phyloP scores from a whole-genome alignment of 2,888 invertebrate species.

The Lordiphosa fenestrarum region DNA sequence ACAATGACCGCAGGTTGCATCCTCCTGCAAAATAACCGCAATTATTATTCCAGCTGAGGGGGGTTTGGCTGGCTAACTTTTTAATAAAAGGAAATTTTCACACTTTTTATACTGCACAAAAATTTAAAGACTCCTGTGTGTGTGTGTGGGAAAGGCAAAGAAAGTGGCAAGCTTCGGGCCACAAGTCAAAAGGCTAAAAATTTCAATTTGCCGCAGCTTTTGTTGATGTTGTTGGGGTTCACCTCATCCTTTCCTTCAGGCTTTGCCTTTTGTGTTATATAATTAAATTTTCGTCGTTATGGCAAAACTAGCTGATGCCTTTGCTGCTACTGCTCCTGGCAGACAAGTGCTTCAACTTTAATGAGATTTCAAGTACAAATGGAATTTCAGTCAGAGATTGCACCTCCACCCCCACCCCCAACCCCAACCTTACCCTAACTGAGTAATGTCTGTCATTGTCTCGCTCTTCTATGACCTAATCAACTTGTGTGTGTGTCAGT shows the following conservation, averaged over 20 bases:
- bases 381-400: slow-evolving; percentile 26
- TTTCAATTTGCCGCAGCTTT: slow-evolving; percentile 49
- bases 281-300: slow-evolving; percentile 71
- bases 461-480: slow-evolving; percentile 55
- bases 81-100: slow-evolving; percentile 24
- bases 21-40: slow-evolving; percentile 60
- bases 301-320: slow-evolving; percentile 28
- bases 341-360: slow-evolving; percentile 67
- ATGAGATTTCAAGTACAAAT: slow-evolving; percentile 71
- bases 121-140: neutral
- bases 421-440: neutral
- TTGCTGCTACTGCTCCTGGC: slow-evolving; percentile 19
- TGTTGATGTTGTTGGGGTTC: slow-evolving; percentile 31
- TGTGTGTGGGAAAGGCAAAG: slow-evolving; percentile 46
- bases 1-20: slow-evolving; percentile 62
- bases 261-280: slow-evolving; percentile 61
- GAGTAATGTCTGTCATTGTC: slow-evolving; percentile 50
- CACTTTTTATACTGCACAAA: slow-evolving; percentile 16
- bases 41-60: slow-evolving; percentile 58
- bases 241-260: slow-evolving; percentile 3
- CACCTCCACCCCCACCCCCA: too few relatives aligned
- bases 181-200: slow-evolving; percentile 33
- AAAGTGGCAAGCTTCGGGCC: slow-evolving; percentile 4
- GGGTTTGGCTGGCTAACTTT: slow-evolving; percentile 22
- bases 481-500: slow-evolving; percentile 31